Evolutionary conservation across 2,797 vertebrate genomes (phyloP).

Genomic region (Apogon hyalosoma): DNA sequence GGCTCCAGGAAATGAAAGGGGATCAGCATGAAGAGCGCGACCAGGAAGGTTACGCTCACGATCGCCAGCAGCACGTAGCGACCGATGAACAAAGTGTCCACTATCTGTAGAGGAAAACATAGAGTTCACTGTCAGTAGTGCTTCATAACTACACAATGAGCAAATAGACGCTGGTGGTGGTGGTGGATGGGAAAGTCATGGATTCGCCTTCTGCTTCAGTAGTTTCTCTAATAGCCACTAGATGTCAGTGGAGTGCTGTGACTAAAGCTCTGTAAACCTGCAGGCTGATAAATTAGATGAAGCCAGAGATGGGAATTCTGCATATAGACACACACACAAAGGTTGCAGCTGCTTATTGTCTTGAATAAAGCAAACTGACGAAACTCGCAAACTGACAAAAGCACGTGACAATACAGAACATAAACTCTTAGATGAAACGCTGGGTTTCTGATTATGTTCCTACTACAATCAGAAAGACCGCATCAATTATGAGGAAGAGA

Average conservation of each 20-base stretch:
- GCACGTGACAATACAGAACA: no score
- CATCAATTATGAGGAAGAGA: background rate
- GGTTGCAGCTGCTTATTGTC: no score
- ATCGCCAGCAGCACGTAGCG: constrained; percentile 89
- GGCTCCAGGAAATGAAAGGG: constrained; percentile 90
- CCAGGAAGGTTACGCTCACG: constrained; percentile 81
- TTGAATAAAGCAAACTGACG: no score
- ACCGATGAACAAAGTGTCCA: constrained; percentile 91
- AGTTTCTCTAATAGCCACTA: constrained; percentile 67
- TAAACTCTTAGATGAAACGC: no score
- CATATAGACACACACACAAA: background rate
- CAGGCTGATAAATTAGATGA: background rate
- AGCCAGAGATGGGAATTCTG: background rate
- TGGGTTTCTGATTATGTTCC: no score
- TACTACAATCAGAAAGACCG: no score
- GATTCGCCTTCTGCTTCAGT: background rate
- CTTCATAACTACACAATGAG: background rate
- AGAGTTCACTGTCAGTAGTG: constrained; percentile 6
- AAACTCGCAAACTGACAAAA: no score
- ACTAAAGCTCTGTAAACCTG: background rate
- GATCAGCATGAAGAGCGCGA: constrained; percentile 88
- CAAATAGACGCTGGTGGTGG: background rate
- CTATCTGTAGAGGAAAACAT: constrained; percentile 81
- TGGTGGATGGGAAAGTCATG: background rate
- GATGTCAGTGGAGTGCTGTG: constrained; percentile 79